Conservation (phyloP, 2,113 vertebrate genomes). For the Hyla sarda region DNA sequence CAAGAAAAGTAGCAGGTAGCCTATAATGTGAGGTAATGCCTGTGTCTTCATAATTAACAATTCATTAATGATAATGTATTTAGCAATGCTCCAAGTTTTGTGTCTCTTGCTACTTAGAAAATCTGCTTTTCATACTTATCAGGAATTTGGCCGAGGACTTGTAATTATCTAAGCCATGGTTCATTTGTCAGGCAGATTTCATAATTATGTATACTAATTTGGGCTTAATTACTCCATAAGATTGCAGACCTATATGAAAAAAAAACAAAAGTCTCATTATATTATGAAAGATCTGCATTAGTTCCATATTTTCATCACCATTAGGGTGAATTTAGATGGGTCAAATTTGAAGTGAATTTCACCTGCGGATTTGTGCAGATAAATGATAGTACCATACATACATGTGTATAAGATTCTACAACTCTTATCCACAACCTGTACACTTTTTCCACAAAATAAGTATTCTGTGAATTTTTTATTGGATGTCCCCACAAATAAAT, state of each 20-base stretch:
- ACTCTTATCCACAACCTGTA: no score
- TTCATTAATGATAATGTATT: constrained; percentile 12
- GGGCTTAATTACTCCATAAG: background rate
- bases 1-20: no score
- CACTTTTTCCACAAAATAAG: no score
- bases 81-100: background rate
- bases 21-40: background rate
- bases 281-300: background rate
- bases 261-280: background rate
- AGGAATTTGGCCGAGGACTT: background rate
- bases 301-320: background rate
- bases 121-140: background rate
- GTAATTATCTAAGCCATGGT: constrained; percentile 7
- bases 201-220: constrained; percentile 27
- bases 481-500: no score
- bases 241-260: background rate
- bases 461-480: no score
- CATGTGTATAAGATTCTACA: no score
- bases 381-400: no score
- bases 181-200: background rate
- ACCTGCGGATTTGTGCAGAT: no score
- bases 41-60: background rate
- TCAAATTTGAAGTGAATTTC: no score
- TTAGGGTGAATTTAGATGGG: background rate
- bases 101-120: constrained; percentile 9